Evolutionary conservation across 2,797 vertebrate species (phyloP), one percentile per base, ranked within the genome.

Genomic region (Ceyx erithaca): DNA sequence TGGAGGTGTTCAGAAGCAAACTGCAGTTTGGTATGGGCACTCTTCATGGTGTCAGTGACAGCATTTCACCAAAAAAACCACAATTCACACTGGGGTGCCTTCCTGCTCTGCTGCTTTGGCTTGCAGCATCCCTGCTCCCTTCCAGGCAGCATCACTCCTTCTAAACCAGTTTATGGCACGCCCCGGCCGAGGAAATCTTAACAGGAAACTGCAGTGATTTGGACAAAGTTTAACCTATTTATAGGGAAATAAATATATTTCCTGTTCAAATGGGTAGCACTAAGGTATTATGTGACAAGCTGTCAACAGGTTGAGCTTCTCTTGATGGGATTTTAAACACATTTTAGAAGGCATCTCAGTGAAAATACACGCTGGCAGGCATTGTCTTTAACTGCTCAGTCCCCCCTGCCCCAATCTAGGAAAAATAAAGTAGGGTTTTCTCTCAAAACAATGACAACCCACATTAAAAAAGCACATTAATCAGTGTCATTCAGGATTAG

Each of bases 211-310:
- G 51, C 37, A 69, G 59, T 79, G 82, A 93, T 91, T 77, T 40
- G 80, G 87, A 48, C 49, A 84, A 87, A 93, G 70, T 63, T 57
- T 40, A 52, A 84, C 3, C 4, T 90, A 96, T 78, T 73, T 58
- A 49, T 61, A 90, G 92, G 55, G 37, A 95, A 94, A 95, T 92
- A 92, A 85, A 90, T 88, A 7, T 21, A 85, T 85, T 94, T 91
- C 85, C 87, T 89, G 71, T 54, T 81, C 80, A 46, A 88, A 92
- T 45, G 58, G 59, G 67, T 48, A 68, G n/a, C 52, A 72, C 68
- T 75, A 30, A 64, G 35, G 62, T 48, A 92, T 86, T 37, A 68
- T 11, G 78, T 75, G 89, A 70, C 75, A 92, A 80, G 70, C 45
- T 61, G 73, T 49, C 83, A 86, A 54, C 67, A 73, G 78, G 58